Conservation (phyloP, 2,113 vertebrate species). For the Petrocephalus zakoni region DNA sequence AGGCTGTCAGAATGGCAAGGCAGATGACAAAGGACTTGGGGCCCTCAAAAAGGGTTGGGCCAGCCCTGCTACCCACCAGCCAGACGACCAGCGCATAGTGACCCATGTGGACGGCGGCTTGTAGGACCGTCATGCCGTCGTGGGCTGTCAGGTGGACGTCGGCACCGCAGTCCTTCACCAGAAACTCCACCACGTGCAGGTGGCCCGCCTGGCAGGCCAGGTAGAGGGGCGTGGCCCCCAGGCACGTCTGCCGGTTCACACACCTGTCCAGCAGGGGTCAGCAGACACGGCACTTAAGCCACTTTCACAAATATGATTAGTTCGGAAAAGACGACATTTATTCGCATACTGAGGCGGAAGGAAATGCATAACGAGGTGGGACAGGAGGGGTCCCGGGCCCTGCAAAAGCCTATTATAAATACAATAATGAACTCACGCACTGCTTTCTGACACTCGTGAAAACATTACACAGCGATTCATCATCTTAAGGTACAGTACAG, state of each 20-base stretch:
- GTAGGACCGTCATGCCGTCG: slow-evolving; percentile 74
- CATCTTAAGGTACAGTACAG: background rate
- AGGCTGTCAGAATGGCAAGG: background rate
- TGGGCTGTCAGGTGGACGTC: slow-evolving; percentile 65
- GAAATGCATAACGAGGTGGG: background rate
- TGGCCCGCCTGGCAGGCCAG: slow-evolving; percentile 80
- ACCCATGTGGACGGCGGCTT: slow-evolving; percentile 71
- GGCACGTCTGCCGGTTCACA: slow-evolving; percentile 61
- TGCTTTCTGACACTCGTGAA: background rate
- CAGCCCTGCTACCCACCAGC: slow-evolving; percentile 63
- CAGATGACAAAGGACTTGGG: no score
- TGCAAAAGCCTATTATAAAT: background rate
- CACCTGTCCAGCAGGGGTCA: slow-evolving; percentile 45
- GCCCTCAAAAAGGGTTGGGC: no score
- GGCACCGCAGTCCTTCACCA: slow-evolving; percentile 65
- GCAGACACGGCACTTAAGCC: background rate
- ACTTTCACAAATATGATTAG: background rate
- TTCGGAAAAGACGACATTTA: background rate
- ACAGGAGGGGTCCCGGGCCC: background rate
- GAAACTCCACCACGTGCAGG: slow-evolving; percentile 65
- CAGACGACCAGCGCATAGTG: slow-evolving; percentile 68
- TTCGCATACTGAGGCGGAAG: background rate
- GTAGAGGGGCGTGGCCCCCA: slow-evolving; percentile 70
- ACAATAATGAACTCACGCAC: background rate
- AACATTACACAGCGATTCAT: background rate